A percentile compares a stretch with the other conserved stretches of the same genome.
Conservation (phyloP, 2,888 invertebrate genomes). For the Merodon equestris region DNA sequence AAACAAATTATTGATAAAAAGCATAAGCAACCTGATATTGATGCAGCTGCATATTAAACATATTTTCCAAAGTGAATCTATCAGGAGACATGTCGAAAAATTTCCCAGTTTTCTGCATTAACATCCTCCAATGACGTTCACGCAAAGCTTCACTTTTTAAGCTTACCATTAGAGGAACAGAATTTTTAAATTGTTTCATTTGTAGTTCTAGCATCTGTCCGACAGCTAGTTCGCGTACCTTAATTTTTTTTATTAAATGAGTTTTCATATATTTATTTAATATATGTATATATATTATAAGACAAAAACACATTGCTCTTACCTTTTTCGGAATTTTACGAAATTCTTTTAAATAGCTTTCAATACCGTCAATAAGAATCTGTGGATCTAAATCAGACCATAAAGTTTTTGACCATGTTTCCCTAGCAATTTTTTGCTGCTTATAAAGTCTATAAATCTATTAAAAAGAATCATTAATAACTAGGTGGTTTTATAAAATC, state of each 20-base stretch:
- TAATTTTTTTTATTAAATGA: too few relatives aligned
- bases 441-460: slow-evolving; percentile 87
- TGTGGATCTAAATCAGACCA: slow-evolving; percentile 94
- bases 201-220: slow-evolving; percentile 87
- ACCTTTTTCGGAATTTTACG: slow-evolving; percentile 85
- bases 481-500: background rate
- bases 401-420: slow-evolving; percentile 90
- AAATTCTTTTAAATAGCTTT: slow-evolving; percentile 89
- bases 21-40: slow-evolving; percentile 83
- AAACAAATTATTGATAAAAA: background rate
- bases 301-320: slow-evolving; percentile 72
- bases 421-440: slow-evolving; percentile 87
- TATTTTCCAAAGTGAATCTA: slow-evolving; percentile 93
- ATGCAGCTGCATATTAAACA: slow-evolving; percentile 95
- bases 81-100: slow-evolving; percentile 93
- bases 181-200: slow-evolving; percentile 92
- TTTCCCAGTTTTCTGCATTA: slow-evolving; percentile 91
- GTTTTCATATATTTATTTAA: too few relatives aligned
- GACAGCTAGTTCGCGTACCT: slow-evolving; percentile 80
- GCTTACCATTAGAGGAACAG: slow-evolving; percentile 93
- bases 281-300: too few relatives aligned
- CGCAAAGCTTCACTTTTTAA: slow-evolving; percentile 94
- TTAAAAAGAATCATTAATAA: background rate
- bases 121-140: slow-evolving; percentile 92
- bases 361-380: slow-evolving; percentile 91